A percentile compares a stretch with the other conserved stretches of the same genome.
Evolutionary conservation across 2,888 invertebrate species (phyloP).

Genomic region (Yponomeuta cagnagella): DNA sequence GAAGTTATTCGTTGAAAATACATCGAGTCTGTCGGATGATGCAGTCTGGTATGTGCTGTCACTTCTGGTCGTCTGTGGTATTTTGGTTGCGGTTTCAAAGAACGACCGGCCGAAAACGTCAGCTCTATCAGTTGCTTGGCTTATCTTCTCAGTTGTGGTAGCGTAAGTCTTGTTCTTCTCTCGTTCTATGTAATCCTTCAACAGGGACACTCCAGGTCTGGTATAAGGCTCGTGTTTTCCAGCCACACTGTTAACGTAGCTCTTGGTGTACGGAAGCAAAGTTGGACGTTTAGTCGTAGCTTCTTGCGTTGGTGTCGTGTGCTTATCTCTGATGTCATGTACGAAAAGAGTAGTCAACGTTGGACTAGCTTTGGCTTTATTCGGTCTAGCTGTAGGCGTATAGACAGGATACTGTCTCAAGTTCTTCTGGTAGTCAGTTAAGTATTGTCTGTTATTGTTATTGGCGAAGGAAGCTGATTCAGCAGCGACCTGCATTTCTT

Average conservation of each 20-base stretch:
- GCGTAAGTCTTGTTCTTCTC: conserved; percentile 54
- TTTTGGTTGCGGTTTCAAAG: conserved; percentile 62
- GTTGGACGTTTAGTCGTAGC: conserved; percentile 58
- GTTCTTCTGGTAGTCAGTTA: conserved; percentile 62
- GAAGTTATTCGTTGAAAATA: conserved; percentile 37
- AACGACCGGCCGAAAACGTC: conserved; percentile 28
- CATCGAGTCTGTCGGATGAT: conserved; percentile 43
- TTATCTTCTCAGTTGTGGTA: conserved; percentile 36
- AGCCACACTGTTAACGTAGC: conserved; percentile 40
- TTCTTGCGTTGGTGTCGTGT: not conserved
- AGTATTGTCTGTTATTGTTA: conserved; percentile 61
- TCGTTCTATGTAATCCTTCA: conserved; percentile 55
- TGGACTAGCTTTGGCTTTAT: conserved; percentile 48
- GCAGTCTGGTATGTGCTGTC: conserved; percentile 36
- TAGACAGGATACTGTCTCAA: conserved; percentile 63
- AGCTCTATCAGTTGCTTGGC: conserved; percentile 41
- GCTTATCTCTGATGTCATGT: conserved; percentile 54
- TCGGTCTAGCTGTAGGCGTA: conserved; percentile 39
- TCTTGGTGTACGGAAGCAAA: conserved; percentile 59
- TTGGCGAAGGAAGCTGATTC: conserved; percentile 85
- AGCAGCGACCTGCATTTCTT: conserved; percentile 82
- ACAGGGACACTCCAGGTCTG: conserved; percentile 60
- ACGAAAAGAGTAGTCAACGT: conserved; percentile 58
- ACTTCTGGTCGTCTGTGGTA: conserved; percentile 49
- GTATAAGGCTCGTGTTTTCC: conserved; percentile 62